phyloP scores from a whole-genome alignment of 2,797 vertebrate species.

The Helostoma temminkii region DNA sequence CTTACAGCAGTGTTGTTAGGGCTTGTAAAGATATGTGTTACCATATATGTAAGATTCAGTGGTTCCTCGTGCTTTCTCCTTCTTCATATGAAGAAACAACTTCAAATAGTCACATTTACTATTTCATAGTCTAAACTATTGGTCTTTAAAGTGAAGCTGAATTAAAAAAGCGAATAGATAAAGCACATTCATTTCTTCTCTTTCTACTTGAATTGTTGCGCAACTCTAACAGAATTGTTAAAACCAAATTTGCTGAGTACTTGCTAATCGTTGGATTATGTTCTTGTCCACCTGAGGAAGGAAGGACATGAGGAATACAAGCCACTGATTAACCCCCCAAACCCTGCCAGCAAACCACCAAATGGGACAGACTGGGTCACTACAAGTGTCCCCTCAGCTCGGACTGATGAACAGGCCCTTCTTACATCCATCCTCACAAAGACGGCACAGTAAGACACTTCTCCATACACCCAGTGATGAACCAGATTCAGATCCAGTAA shows the following conservation, averaged over 20 bases:
- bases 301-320: conserved; percentile 88
- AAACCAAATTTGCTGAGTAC: neutral
- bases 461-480: neutral
- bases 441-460: conserved; percentile 89
- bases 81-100: neutral
- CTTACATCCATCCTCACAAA: conserved; percentile 94
- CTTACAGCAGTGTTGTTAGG: neutral
- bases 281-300: neutral
- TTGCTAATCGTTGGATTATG: neutral
- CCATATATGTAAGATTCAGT: neutral
- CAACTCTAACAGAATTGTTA: neutral
- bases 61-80: neutral
- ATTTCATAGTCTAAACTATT: neutral
- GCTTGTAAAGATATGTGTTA: neutral
- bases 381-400: conserved; percentile 86
- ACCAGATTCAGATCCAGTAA: neutral
- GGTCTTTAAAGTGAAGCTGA: neutral
- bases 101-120: neutral
- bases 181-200: neutral
- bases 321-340: conserved; percentile 88
- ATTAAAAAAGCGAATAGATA: neutral
- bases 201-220: neutral
- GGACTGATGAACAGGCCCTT: conserved; percentile 94
- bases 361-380: conserved; percentile 90
- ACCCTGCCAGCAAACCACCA: conserved; percentile 89